Conservation (phyloP, 2,113 vertebrate genomes). For the Zingel zingel region DNA sequence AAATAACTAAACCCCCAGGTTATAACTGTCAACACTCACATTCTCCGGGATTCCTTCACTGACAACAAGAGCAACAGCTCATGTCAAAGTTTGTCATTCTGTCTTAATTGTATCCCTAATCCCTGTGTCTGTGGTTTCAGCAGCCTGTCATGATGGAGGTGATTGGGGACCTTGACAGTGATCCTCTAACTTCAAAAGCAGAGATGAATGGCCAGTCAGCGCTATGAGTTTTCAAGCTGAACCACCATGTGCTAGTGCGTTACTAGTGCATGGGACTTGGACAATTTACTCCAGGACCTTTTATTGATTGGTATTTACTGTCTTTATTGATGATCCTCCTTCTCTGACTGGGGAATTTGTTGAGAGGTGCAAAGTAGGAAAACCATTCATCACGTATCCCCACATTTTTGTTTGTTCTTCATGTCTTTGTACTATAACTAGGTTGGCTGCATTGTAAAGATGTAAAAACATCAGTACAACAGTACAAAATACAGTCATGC, state of each 20-base stretch:
- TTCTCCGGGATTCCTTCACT: not conserved
- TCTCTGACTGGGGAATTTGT: conserved; percentile 8
- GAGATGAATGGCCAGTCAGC: conserved; percentile 52
- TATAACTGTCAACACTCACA: not conserved
- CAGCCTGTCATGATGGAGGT: conserved; percentile 55
- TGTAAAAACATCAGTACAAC: not conserved
- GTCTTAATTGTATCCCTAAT: conserved; percentile 13
- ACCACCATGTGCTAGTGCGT: not conserved
- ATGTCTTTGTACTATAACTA: conserved; percentile 15
- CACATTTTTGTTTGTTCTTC: not conserved
- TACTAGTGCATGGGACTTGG: conserved; percentile 1
- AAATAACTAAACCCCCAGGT: not conserved
- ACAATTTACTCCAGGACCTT: conserved; percentile 3
- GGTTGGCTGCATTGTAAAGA: not conserved
- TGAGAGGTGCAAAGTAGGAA: not conserved
- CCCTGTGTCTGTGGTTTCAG: conserved; percentile 29
- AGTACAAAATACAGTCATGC: not conserved
- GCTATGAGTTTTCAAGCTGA: conserved; percentile 15
- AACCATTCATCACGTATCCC: not conserved
- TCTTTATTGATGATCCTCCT: not conserved
- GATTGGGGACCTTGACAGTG: conserved; percentile 17
- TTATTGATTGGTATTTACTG: conserved; percentile 1
- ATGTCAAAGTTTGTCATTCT: not conserved
- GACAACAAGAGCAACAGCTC: not conserved
- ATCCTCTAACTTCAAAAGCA: conserved; percentile 37